These are phyloP conservation scores for Aromia moschata DNA, from an alignment of 2,888 invertebrate genomes.

Conservation along the genomic window DNA sequence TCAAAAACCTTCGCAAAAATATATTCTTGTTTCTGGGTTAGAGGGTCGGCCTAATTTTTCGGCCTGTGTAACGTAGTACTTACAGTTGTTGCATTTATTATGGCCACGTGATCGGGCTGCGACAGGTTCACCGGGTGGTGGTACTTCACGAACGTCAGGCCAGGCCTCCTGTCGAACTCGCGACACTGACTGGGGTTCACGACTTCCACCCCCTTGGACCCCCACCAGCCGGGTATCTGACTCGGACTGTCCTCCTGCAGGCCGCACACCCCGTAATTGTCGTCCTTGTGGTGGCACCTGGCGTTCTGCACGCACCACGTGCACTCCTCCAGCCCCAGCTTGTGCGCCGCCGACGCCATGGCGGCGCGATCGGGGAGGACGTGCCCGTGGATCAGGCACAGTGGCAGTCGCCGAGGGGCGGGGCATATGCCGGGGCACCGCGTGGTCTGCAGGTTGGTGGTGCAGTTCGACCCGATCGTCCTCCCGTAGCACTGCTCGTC, in stretches of 20 bases:
- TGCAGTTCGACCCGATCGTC: slow-evolving; percentile 87
- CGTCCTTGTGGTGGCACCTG: slow-evolving; percentile 86
- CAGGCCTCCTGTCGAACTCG: slow-evolving; percentile 81
- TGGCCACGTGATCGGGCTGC: slow-evolving; percentile 75
- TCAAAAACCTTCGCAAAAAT: too few species aligned
- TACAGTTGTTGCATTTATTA: slow-evolving; percentile 38
- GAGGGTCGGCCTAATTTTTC: too few species aligned
- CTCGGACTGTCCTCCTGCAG: slow-evolving; percentile 80
- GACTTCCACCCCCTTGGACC: slow-evolving; percentile 75
- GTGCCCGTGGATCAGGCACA: slow-evolving; percentile 85
- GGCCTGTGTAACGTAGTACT: too few species aligned
- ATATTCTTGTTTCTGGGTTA: too few species aligned
- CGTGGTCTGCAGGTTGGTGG: slow-evolving; percentile 88
- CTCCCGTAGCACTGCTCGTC: slow-evolving; percentile 80
- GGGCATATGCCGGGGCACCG: slow-evolving; percentile 89
- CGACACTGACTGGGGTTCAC: slow-evolving; percentile 78
- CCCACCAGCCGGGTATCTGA: slow-evolving; percentile 91
- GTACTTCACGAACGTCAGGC: slow-evolving; percentile 88
- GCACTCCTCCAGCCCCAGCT: slow-evolving; percentile 77
- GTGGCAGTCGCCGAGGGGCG: slow-evolving; percentile 86
- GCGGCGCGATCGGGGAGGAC: slow-evolving; percentile 59
- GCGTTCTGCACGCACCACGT: slow-evolving; percentile 96
- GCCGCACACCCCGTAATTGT: slow-evolving; percentile 85
- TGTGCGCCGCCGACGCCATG: slow-evolving; percentile 75
- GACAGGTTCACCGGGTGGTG: slow-evolving; percentile 86